Percentiles rank a stretch among this genome's conserved stretches.
These are phyloP conservation scores for Platycercus adscitus DNA, from an alignment of 2,113 vertebrate species.

Conservation along the genomic window DNA sequence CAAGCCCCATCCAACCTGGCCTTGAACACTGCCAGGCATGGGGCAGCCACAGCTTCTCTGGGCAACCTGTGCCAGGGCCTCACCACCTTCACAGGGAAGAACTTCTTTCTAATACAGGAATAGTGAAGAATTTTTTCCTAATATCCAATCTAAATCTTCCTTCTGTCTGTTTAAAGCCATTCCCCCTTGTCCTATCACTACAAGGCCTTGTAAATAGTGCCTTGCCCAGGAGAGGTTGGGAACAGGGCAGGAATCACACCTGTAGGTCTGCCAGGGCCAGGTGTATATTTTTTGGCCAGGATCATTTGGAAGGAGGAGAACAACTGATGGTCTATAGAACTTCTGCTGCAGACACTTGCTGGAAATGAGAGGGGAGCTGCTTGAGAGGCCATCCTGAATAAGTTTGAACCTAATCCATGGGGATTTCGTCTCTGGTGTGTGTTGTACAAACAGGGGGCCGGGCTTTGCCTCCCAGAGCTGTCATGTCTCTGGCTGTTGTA, in stretches of 20 bases:
- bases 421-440: not conserved
- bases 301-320: not conserved
- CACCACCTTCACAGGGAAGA: not conserved
- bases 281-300: not conserved
- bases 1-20: not conserved
- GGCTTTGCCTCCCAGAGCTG: not conserved
- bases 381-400: fast-evolving
- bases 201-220: not conserved
- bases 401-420: fast-evolving
- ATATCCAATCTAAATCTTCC: not conserved
- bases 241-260: not conserved
- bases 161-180: not conserved
- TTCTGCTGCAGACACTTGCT: not conserved
- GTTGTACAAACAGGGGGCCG: fast-evolving
- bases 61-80: not conserved
- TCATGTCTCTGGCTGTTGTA: not conserved
- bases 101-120: not conserved
- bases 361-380: fast-evolving
- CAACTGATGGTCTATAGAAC: not conserved
- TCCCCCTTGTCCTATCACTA: not conserved
- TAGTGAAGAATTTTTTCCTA: not conserved
- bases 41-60: not conserved
- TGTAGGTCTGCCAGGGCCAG: not conserved
- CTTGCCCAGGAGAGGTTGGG: not conserved
- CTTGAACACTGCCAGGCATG: not conserved